phyloP scores from a whole-genome alignment of 2,113 vertebrate genomes.

The Heloderma charlesbogerti region DNA sequence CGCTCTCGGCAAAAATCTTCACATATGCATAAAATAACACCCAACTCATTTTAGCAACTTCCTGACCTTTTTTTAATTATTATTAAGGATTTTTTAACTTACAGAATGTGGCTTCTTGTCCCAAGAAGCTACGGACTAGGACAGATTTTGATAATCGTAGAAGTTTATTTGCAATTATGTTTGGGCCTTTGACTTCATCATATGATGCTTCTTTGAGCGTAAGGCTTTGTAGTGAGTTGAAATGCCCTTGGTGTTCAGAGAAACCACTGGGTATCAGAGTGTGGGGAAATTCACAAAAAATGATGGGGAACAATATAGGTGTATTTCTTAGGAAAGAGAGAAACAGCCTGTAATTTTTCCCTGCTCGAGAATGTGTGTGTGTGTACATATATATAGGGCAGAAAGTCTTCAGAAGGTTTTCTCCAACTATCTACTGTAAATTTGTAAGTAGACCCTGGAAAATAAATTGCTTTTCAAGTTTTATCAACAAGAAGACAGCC shows the following conservation, averaged over 20 bases:
- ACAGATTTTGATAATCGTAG: background rate
- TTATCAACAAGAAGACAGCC: constrained; percentile 58
- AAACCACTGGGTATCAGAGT: background rate
- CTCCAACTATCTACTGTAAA: constrained; percentile 43
- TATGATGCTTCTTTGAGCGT: background rate
- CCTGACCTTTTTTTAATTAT: background rate
- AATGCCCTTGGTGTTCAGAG: background rate
- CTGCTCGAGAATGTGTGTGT: background rate
- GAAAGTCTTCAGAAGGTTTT: constrained; percentile 25
- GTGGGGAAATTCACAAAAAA: constrained; percentile 10
- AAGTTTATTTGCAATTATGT: constrained; percentile 7
- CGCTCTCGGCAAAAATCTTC: background rate
- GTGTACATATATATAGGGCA: background rate
- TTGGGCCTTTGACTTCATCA: background rate
- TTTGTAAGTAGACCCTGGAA: constrained; percentile 47
- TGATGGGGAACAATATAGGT: background rate
- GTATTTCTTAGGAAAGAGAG: background rate
- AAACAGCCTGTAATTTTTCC: background rate
- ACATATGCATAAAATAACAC: background rate
- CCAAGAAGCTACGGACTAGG: background rate
- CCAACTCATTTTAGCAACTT: background rate
- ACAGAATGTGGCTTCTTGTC: background rate
- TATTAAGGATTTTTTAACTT: background rate
- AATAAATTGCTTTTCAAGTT: constrained; percentile 62
- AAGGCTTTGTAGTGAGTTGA: constrained; percentile 1